A percentile compares a stretch with the other conserved stretches of the same genome.
Evolutionary conservation across 2,797 vertebrate genomes (phyloP).

Genomic region (Poeciliopsis infans): DNA sequence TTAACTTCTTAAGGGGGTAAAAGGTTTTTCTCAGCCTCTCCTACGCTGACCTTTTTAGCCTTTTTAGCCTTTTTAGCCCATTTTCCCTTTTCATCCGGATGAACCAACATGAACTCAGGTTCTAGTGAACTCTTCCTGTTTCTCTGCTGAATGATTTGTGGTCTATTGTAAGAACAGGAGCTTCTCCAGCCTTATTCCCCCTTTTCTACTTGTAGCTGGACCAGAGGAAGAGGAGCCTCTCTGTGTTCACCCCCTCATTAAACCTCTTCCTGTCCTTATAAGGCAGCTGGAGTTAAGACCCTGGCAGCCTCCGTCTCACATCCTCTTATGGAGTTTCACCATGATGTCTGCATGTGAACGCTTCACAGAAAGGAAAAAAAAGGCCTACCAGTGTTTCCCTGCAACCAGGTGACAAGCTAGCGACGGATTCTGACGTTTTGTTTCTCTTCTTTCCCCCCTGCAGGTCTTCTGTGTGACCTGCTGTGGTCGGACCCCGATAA

Average conservation of each 20-base stretch:
- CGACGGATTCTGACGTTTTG: neutral
- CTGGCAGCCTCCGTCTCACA: conserved; percentile 35
- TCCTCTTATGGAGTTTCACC: conserved; percentile 64
- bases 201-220: neutral
- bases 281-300: conserved; percentile 41
- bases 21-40: neutral
- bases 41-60: no score
- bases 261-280: conserved; percentile 61
- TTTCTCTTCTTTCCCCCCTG: neutral
- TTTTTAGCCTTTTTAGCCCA: neutral
- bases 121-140: neutral
- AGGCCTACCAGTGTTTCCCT: neutral
- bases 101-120: neutral
- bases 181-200: neutral
- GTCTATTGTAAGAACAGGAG: neutral
- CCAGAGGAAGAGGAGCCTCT: neutral
- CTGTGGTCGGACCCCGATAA: conserved; percentile 98
- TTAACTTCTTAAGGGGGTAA: neutral
- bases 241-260: conserved; percentile 6
- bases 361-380: neutral
- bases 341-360: conserved; percentile 18
- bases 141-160: neutral
- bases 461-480: conserved; percentile 92
- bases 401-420: neutral
- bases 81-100: neutral